Percentiles rank a stretch among this genome's conserved stretches.
phyloP scores from a whole-genome alignment of 2,113 vertebrate genomes.

The Acrocephalus arundinaceus region DNA sequence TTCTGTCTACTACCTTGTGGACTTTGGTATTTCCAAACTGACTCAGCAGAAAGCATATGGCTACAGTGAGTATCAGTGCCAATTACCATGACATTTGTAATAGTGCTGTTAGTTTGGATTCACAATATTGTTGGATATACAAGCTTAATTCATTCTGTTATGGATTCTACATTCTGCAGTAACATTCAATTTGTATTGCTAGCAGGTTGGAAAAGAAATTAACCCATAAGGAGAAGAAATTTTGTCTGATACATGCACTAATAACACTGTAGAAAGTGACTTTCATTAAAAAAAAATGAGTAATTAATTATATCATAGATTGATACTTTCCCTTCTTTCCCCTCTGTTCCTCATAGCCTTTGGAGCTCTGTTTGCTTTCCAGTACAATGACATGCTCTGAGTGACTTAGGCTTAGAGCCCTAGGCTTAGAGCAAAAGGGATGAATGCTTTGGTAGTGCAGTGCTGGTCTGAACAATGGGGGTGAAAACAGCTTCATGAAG shows the following conservation, averaged over 20 bases:
- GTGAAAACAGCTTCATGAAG: not conserved
- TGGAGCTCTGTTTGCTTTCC: not conserved
- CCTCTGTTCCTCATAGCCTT: not conserved
- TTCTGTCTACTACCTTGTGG: not conserved
- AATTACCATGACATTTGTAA: not conserved
- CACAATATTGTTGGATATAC: not conserved
- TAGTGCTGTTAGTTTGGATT: not conserved
- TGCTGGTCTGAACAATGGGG: not conserved
- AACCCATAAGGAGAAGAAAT: accelerated
- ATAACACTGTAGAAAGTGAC: not conserved
- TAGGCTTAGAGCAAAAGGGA: not conserved
- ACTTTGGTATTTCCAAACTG: not conserved
- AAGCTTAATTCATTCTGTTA: not conserved
- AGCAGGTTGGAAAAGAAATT: not conserved
- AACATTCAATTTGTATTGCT: not conserved
- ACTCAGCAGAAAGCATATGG: not conserved
- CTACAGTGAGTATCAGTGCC: not conserved
- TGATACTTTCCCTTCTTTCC: not conserved
- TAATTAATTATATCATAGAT: not conserved
- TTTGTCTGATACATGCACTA: not conserved
- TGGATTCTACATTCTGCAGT: not conserved
- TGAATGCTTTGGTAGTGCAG: not conserved
- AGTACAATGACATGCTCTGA: not conserved
- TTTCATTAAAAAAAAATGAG: not conserved
- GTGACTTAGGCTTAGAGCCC: not conserved